Percentiles rank a stretch among this genome's conserved stretches.
phyloP scores from a whole-genome alignment of 2,797 vertebrate genomes.

The Microctenopoma lineatum region DNA sequence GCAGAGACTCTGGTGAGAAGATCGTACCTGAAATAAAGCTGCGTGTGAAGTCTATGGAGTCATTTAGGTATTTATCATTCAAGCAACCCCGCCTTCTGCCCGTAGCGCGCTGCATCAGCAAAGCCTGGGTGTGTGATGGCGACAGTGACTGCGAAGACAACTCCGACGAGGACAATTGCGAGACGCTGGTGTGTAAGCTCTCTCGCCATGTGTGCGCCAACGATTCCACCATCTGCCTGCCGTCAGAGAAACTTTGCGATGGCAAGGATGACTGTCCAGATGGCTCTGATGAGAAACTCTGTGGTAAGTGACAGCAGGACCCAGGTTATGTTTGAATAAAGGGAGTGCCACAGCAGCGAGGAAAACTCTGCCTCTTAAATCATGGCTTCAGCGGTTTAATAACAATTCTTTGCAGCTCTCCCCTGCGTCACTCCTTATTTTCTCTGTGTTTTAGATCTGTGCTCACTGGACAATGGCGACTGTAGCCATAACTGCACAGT shows the following conservation, averaged over 20 bases:
- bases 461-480: conserved; percentile 92
- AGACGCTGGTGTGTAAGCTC: conserved; percentile 93
- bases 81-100: conserved; percentile 19
- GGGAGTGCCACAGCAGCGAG: conserved; percentile 4
- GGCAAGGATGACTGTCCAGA: conserved; percentile 92
- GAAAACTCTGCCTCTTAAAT: conserved; percentile 20
- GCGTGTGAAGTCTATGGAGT: background rate
- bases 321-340: conserved; percentile 19
- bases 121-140: conserved; percentile 96
- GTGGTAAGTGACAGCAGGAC: conserved; percentile 82
- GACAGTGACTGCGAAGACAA: conserved; percentile 98
- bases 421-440: background rate
- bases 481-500: conserved; percentile 98
- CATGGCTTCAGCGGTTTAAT: background rate
- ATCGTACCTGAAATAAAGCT: background rate
- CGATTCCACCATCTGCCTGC: conserved; percentile 92
- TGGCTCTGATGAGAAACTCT: conserved; percentile 94
- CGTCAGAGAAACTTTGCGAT: conserved; percentile 93
- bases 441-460: conserved; percentile 84
- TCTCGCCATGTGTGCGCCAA: conserved; percentile 96
- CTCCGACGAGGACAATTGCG: conserved; percentile 96
- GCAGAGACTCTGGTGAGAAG: conserved; percentile 92
- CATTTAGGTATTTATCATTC: background rate
- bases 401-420: conserved; percentile 12
- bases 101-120: conserved; percentile 95